Base-by-base conservation (phyloP, 2,797 vertebrate genomes). In the Syngnathus rostellatus region DNA sequence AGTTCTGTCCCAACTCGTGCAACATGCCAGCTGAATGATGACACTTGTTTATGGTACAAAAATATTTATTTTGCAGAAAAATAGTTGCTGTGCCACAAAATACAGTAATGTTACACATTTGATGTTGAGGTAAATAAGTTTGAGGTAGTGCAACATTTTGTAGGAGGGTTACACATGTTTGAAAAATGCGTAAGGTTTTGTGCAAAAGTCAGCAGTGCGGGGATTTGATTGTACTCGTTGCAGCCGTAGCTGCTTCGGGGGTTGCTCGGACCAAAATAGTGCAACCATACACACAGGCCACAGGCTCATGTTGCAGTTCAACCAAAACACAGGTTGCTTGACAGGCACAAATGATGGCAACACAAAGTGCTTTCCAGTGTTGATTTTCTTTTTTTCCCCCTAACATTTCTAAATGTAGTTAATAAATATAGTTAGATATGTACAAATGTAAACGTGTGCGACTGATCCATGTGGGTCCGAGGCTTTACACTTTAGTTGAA, bases 251-350 rank as follows among this genome's bases (percentile, higher is more conserved):
- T 21, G 43, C 59, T 21, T 21, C 17, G 21, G 41, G 58, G 60
- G 8, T 40, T 57, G 54, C 85, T 81, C 17, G 65, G 67, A 77
- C 87, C 64, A 78, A 93, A 93, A 94, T 93, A 93, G 90, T 93
- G 90, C 91, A 89, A 74, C 84, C 76, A 83, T 80, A 90, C 79
- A 80, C 72, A 66, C 68, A 1, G 77, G 67, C 76, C 72, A 66
- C 68, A 1, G 77, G 67, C 76, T 91, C 87, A 55, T 8, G 51
- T 93, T 93, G 87, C 90, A 79, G 72, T 72, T 80, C 77, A 77
- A 86, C 84, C 79, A 86, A 90, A 89, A 91, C 77, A 79, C 72
- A 70, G 78, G 65, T 62, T 62, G 67, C 84, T 73, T 66, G 81
- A 77, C 73, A 71, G 70, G 55, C 76, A 74, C 78, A 71, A 68